These are phyloP conservation scores for Chionomys nivalis DNA, from an alignment of 2,113 vertebrate species.

Conservation along the genomic window DNA sequence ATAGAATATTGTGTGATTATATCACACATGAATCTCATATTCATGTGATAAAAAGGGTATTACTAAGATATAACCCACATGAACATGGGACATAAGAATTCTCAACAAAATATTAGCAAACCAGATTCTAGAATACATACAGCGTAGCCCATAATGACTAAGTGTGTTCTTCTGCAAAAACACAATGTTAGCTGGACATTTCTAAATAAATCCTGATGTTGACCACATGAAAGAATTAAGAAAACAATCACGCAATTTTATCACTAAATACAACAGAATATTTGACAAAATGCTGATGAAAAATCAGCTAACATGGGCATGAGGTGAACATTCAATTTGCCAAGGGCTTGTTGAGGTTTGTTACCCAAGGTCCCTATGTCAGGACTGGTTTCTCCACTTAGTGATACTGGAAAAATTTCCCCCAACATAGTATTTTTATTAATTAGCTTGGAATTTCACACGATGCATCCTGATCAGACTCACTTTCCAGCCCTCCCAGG, in stretches of 20 bases:
- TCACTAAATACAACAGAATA: background rate
- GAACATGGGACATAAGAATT: background rate
- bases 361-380: background rate
- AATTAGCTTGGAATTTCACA: background rate
- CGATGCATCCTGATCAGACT: background rate
- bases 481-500: background rate
- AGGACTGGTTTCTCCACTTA: background rate
- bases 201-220: background rate
- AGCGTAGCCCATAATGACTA: slow-evolving; percentile 8
- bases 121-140: background rate
- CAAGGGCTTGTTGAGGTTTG: background rate
- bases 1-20: background rate
- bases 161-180: slow-evolving; percentile 52
- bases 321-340: background rate
- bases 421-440: background rate
- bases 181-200: background rate
- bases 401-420: background rate
- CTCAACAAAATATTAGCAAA: slow-evolving; percentile 49
- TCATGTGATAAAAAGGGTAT: background rate
- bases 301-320: background rate
- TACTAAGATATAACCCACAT: slow-evolving; percentile 7
- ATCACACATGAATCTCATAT: background rate
- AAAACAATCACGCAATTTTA: background rate
- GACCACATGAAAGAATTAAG: slow-evolving; percentile 7
- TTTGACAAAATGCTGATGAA: background rate